Evolutionary conservation across 2,888 invertebrate genomes (phyloP).

Genomic region (Lepidonotus clava): DNA sequence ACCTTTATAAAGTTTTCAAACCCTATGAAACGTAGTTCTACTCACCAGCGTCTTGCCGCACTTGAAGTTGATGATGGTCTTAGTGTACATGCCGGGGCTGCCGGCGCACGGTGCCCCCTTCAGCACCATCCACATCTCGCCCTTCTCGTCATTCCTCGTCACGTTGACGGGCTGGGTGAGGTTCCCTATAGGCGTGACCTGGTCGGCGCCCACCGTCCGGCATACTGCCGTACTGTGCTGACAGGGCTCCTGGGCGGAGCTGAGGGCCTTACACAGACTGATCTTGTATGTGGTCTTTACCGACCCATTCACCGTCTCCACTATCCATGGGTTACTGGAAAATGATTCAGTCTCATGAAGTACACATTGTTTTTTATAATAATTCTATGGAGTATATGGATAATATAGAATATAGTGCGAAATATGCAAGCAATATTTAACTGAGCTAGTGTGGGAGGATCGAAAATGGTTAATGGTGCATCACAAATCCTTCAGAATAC

Average conservation of each 20-base stretch:
- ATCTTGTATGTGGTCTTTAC: constrained; percentile 68
- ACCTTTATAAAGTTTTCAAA: no score
- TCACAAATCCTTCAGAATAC: no score
- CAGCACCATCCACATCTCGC: constrained; percentile 10
- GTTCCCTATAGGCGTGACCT: constrained; percentile 23
- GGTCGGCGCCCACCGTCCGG: background rate
- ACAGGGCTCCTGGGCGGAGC: constrained; percentile 56
- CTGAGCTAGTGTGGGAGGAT: no score
- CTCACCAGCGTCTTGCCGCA: constrained; percentile 67
- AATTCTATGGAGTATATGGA: no score
- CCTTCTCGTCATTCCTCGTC: constrained; percentile 32
- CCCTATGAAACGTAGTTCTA: no score
- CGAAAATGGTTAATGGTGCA: no score
- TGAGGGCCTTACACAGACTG: constrained; percentile 67
- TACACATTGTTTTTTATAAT: no score
- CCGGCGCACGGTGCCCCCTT: constrained; percentile 67
- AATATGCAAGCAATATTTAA: no score
- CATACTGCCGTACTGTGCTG: constrained; percentile 34
- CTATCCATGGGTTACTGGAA: constrained; percentile 65
- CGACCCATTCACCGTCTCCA: constrained; percentile 62
- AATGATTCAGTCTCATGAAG: background rate
- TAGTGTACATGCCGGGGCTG: constrained; percentile 59
- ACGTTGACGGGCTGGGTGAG: constrained; percentile 18
- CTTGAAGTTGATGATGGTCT: constrained; percentile 70
- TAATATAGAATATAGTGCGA: no score